These are phyloP conservation scores for Monopterus albus DNA, from an alignment of 2,113 vertebrate species.

Conservation along the genomic window DNA sequence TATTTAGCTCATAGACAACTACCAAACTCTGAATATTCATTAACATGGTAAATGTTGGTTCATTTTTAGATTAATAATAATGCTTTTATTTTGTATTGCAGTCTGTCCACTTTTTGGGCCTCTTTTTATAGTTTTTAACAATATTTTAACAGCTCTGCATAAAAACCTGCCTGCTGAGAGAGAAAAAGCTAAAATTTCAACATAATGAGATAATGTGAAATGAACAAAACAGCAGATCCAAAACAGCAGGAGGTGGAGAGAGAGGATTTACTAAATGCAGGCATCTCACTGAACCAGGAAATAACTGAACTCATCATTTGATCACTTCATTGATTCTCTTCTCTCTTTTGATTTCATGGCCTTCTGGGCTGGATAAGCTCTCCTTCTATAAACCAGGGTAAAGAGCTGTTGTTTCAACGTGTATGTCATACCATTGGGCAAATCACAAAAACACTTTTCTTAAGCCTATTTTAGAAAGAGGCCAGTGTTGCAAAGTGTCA, in stretches of 20 bases:
- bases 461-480: slow-evolving; percentile 46
- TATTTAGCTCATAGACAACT: too few species aligned
- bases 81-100: too few species aligned
- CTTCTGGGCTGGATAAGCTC: slow-evolving; percentile 42
- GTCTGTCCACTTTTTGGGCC: too few species aligned
- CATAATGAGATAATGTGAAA: background rate
- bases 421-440: slow-evolving; percentile 34
- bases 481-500: slow-evolving; percentile 58
- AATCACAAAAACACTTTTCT: slow-evolving; percentile 64
- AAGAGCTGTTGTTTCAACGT: slow-evolving; percentile 48
- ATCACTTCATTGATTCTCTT: slow-evolving; percentile 66
- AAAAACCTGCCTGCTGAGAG: too few species aligned
- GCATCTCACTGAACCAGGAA: slow-evolving; percentile 71
- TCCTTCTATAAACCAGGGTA: slow-evolving; percentile 38
- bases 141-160: too few species aligned
- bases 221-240: background rate
- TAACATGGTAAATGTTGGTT: too few species aligned
- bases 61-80: too few species aligned
- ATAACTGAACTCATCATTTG: slow-evolving; percentile 63
- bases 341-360: slow-evolving; percentile 52
- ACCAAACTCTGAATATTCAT: too few species aligned
- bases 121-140: too few species aligned
- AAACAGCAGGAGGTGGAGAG: background rate
- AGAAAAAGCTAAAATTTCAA: too few species aligned
- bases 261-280: slow-evolving; percentile 27